Conservation (phyloP, 2,888 invertebrate species). For the Silvanus unidentatus region DNA sequence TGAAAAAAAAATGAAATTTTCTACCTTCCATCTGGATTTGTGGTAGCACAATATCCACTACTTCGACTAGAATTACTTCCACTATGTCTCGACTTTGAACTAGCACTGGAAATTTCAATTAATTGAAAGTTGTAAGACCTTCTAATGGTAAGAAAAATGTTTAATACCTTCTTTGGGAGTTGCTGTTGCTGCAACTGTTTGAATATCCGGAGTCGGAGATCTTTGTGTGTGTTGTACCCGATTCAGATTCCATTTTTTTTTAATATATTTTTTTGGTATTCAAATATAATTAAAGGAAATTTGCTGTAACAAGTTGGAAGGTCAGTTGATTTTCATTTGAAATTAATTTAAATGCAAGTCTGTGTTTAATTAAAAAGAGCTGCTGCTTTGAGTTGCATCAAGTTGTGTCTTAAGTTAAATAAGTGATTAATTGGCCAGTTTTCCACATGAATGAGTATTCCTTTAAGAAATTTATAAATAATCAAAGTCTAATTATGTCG, state of each 20-base stretch:
- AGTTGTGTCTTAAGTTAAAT: too few species aligned
- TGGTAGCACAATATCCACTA: conserved; percentile 73
- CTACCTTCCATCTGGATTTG: conserved; percentile 45
- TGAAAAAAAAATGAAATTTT: neutral
- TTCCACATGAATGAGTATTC: too few species aligned
- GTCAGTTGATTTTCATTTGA: too few species aligned
- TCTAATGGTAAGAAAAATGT: neutral
- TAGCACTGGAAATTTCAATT: conserved; percentile 51
- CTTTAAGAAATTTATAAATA: too few species aligned
- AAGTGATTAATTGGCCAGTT: too few species aligned
- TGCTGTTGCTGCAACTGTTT: conserved; percentile 75
- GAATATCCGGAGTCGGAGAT: conserved; percentile 78
- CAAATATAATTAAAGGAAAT: too few species aligned
- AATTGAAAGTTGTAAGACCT: conserved; percentile 1
- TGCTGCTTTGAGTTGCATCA: too few species aligned
- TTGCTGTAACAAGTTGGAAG: too few species aligned
- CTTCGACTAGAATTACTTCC: conserved; percentile 75
- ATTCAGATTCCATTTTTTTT: conserved; percentile 47
- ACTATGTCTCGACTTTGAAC: conserved; percentile 71
- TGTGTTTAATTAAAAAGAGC: too few species aligned
- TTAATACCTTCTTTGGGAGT: conserved; percentile 72
- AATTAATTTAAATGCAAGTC: too few species aligned
- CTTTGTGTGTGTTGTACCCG: conserved; percentile 57
- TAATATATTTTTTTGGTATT: too few species aligned
- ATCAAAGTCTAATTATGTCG: too few species aligned